Conservation (phyloP, 2,888 invertebrate genomes). For the Furcula furcula region DNA sequence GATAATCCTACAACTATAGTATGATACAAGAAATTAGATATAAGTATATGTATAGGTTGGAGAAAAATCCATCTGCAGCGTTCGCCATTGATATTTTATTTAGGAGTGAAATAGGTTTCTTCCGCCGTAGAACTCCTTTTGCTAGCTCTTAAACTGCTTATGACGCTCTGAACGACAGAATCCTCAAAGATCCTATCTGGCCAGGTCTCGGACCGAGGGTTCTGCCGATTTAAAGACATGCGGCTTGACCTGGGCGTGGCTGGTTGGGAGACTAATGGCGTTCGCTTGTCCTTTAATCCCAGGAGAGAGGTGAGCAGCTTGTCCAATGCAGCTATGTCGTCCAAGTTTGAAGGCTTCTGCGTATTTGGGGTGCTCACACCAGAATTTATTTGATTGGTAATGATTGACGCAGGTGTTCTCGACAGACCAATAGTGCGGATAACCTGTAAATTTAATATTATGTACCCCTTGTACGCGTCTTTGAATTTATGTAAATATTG, state of each 20-base stretch:
- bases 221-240: constrained; percentile 44
- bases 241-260: constrained; percentile 61
- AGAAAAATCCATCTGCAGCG: too few species aligned
- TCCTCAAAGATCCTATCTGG: constrained; percentile 69
- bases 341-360: constrained; percentile 59
- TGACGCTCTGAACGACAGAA: constrained; percentile 63
- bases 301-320: constrained; percentile 83
- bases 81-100: constrained; percentile 34
- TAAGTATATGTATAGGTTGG: too few species aligned
- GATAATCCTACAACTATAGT: too few species aligned
- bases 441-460: too few species aligned
- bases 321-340: constrained; percentile 84
- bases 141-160: constrained; percentile 57
- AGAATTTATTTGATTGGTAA: constrained; percentile 55
- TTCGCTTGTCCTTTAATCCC: constrained; percentile 65
- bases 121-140: constrained; percentile 57
- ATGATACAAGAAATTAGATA: too few species aligned
- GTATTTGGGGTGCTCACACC: constrained; percentile 49
- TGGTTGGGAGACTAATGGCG: constrained; percentile 59
- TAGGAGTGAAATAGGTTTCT: constrained; percentile 68
- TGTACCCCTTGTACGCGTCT: too few species aligned
- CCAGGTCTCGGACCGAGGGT: constrained; percentile 64
- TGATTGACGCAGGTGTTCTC: constrained; percentile 48
- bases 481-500: too few species aligned
- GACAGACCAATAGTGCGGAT: constrained; percentile 61